Evolutionary conservation across 2,797 vertebrate species (phyloP), one percentile per base, ranked within the genome.

Genomic region (Okamejei kenojei): DNA sequence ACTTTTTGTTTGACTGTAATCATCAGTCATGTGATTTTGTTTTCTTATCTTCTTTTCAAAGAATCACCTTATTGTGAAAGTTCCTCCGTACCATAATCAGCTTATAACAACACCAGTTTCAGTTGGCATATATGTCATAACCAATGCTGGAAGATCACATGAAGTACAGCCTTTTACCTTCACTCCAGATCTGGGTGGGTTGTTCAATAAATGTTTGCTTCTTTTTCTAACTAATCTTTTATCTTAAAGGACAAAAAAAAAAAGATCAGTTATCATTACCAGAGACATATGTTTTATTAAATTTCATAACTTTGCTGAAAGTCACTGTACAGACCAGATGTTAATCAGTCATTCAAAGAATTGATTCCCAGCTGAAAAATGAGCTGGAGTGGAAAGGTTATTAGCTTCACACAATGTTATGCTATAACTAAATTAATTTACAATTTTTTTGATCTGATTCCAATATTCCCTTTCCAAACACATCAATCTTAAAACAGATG

Each of bases 41-140:
- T 68, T 88, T 86, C 15, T 15, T 82, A 82, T 78, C 63, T 93
- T 93, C 19, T 81, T 71, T 81, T 93, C 95, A 77, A 95, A 99
- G 99, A 99, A 99, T 96, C 99, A 99, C 96, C 96, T 99, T 95
- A 98, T 99, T 95, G 98, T 99, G 94, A 99, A 98, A 95, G 98
- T 99, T 95, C 99, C 99, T 93, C 97, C 98, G 7, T 99, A 99
- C 96, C 97, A 98, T 76, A 98, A 98, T 96, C 98, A 96, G 94
- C 95, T 96, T 93, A 97, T 99, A 96, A 96, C 96, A 93, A 96
- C 98, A 78, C 95, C 98, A 81, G 97, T 99, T 90, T 97, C 98
- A 29, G 98, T 99, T 95, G 98, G 97, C 93, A 97, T 99, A 93
- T 99, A 98, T 38, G 98, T 99, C 94, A 96, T 99, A 95, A 99